A percentile compares a stretch with the other conserved stretches of the same genome.
Evolutionary conservation across 2,888 invertebrate species (phyloP).

Genomic region (Eristalis arbustorum): DNA sequence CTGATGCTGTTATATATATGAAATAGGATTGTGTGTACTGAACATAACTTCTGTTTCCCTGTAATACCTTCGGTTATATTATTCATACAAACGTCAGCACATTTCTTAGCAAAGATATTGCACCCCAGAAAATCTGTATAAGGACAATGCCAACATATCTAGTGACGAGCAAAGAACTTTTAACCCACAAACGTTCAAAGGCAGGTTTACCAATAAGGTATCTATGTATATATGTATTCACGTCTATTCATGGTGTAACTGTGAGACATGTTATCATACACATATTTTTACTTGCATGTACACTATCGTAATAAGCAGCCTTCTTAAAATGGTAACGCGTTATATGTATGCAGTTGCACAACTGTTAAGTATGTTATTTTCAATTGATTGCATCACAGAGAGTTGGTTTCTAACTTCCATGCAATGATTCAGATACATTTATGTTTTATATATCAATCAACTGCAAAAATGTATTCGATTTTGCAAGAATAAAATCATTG

Average conservation of each 20-base stretch:
- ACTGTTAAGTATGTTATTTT: slow-evolving; percentile 25
- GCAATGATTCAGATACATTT: slow-evolving; percentile 25
- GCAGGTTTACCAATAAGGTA: slow-evolving; percentile 62
- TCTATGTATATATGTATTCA: slow-evolving; percentile 14
- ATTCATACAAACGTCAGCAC: background rate
- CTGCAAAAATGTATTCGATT: background rate
- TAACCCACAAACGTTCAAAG: slow-evolving; percentile 46
- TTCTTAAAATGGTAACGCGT: slow-evolving; percentile 53
- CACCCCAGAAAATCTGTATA: slow-evolving; percentile 49
- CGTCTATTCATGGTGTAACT: slow-evolving; percentile 33
- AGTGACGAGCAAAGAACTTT: slow-evolving; percentile 60
- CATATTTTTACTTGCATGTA: slow-evolving; percentile 19
- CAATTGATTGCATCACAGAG: slow-evolving; percentile 16
- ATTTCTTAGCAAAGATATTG: background rate
- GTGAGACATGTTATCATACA: slow-evolving; percentile 28
- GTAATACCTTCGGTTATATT: background rate
- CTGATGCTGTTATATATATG: no score
- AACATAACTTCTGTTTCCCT: no score
- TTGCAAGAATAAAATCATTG: background rate
- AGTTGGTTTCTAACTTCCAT: slow-evolving; percentile 40
- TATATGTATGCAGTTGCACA: slow-evolving; percentile 58
- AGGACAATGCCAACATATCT: slow-evolving; percentile 45
- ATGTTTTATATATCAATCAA: slow-evolving; percentile 1
- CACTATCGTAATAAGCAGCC: slow-evolving; percentile 41
- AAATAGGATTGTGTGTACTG: no score